Base-by-base conservation (phyloP, 1,140 invertebrate genomes). In the Cydia pomonella region DNA sequence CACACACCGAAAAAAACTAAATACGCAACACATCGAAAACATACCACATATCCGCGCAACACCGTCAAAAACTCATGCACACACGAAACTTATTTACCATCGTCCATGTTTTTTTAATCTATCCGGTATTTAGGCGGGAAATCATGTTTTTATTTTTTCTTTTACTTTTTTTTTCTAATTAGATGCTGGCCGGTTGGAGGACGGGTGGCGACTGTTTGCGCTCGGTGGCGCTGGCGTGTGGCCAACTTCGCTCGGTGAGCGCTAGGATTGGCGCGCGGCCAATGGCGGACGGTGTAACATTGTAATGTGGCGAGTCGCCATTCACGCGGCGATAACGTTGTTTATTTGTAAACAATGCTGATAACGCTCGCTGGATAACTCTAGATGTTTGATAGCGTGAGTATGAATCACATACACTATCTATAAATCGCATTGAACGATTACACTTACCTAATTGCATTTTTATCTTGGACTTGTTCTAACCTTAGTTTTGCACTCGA, bases 1-100 rank as follows among this genome's bases (percentile, higher is more conserved):
- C 25, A 33, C 25, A 66, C 21, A 66, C 64, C 6, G 13, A 69
- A 18, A 69, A 69, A 29, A 33, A 33, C 27, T 33, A 33, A 21
- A 38, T 29, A 69, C 64, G 27, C 27, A 66, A 66, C 25, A 69
- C 64, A 69, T 33, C 64, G 64, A 33, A 69, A 69, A 69, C 64
- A 69, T 69, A 69, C 64, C 64, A 33, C 64, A 69, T 29, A 33
- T 33, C 64, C 64, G 64, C 27, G 64, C 12, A 29, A 29, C 23
- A 66, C 63, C 64, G 64, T 41, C 21, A 72, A 72, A 80, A 78
- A 76, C 74, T 71, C 83, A 84, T 82, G 83, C 83, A 82, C 83
- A 86, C 84, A 78, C 80, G 79, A 79, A 81, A 75, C 76, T 74
- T 73, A 76, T 59, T 90, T 92, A 92, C 88, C 90, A 90, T 90